phyloP scores from a whole-genome alignment of 1,140 invertebrate genomes.

The Delia radicum region DNA sequence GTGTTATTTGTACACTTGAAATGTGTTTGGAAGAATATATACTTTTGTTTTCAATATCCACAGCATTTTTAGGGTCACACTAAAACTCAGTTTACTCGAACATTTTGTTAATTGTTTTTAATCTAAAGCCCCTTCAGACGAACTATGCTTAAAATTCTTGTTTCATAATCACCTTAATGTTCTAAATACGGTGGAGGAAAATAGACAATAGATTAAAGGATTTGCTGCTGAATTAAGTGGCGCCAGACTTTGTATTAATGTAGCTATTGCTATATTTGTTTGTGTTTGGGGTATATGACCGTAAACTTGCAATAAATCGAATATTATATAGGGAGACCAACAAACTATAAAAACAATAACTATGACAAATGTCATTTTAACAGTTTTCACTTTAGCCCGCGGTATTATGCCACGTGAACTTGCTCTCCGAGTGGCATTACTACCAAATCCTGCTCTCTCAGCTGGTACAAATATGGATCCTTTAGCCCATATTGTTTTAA shows the following conservation, averaged over 20 bases:
- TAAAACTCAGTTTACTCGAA: no score
- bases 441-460: constrained; percentile 57
- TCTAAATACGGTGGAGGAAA: constrained; percentile 85
- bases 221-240: constrained; percentile 93
- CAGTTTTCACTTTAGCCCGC: constrained; percentile 92
- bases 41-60: no score
- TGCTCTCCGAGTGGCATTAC: constrained; percentile 64
- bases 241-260: constrained; percentile 90
- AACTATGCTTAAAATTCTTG: no score
- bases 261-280: constrained; percentile 79
- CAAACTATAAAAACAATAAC: constrained; percentile 93
- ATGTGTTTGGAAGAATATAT: no score
- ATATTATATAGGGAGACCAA: constrained; percentile 95
- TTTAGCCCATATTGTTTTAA: constrained; percentile 90
- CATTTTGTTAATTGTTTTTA: neutral
- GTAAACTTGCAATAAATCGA: constrained; percentile 89
- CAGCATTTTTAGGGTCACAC: no score
- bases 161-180: constrained; percentile 70
- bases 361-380: constrained; percentile 96
- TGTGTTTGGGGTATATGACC: constrained; percentile 79
- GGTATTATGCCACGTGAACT: constrained; percentile 87
- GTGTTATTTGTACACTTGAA: no score
- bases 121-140: no score
- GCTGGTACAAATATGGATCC: constrained; percentile 59
- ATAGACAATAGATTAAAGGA: constrained; percentile 93